Evolutionary conservation across 2,888 invertebrate genomes (phyloP), one percentile per base, ranked within the genome.

Genomic region (Drosophila phalerata): DNA sequence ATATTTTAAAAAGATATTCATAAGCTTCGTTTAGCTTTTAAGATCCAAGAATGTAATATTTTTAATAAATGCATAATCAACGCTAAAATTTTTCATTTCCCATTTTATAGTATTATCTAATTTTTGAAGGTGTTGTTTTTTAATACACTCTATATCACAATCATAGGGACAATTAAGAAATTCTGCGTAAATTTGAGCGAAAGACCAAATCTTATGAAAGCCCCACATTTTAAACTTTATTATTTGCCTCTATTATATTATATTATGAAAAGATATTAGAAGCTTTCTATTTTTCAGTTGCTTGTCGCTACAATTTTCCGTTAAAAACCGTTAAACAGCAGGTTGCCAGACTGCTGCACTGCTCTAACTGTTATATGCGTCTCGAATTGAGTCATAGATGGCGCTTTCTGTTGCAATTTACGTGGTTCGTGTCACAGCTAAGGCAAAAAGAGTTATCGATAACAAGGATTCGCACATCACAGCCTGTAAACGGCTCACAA

Each of bases 11-110:
- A 55, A 53, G 28, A n/a, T 45, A 62, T 25, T 22, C 37, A 48
- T 47, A 76, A 48, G 63, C 61, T 76, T 56, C 47, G 56, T 60
- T 51, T 70, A 73, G 81, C 60, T 43, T n/a, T 45, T 81, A 70
- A 78, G 65, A 61, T 40, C 32, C 58, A 51, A 60, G 61, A 78
- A 60, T 73, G 71, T 78, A 81, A 79, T 79, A 79, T 79, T 79
- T 79, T 79, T 74, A 79, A 79, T 79, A 79, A 79, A 78, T 48
- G 63, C 81, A 69, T 78, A 61, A 78, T 58, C 73, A 47, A 67
- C 64, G 37, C 38, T 42, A 32, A 45, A 6, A 28, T 28, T 28
- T 28, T 28, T 25, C 25, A 3, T 25, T 3, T 25, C 25, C 25
- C 25, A 25, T 5, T 25, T 25, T 2, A 25, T 25, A 25, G 25